These are phyloP conservation scores for Zaprionus lineosus DNA, from an alignment of 2,888 invertebrate genomes.

Conservation along the genomic window DNA sequence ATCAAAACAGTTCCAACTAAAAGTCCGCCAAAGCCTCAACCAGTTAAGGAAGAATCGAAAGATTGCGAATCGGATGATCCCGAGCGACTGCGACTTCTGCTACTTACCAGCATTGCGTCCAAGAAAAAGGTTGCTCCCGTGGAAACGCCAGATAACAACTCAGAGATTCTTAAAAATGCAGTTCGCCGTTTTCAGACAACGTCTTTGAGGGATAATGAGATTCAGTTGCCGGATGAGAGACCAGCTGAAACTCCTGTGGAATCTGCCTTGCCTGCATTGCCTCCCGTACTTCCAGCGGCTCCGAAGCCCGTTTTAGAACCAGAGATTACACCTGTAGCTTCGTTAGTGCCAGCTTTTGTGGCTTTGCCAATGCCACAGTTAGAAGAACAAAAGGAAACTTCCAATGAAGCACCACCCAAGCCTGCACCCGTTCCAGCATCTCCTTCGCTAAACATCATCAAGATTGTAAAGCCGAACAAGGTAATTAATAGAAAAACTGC, in stretches of 20 bases:
- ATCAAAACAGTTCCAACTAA: conserved; percentile 30
- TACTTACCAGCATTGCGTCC: conserved; percentile 70
- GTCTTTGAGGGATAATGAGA: conserved; percentile 1
- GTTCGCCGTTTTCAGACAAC: conserved; percentile 73
- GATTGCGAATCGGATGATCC: conserved; percentile 56
- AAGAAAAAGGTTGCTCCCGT: conserved; percentile 33
- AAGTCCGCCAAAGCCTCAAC: neutral
- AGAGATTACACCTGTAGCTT: neutral
- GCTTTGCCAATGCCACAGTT: conserved; percentile 1
- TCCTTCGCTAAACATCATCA: conserved; percentile 48
- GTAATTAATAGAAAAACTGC: conserved; percentile 75
- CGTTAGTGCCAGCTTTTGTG: neutral
- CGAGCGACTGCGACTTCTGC: conserved; percentile 62
- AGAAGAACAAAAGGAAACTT: neutral
- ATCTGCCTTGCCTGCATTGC: no score
- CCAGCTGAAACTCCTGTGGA: no score
- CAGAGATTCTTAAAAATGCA: conserved; percentile 80
- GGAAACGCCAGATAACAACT: conserved; percentile 17
- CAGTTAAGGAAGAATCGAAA: neutral
- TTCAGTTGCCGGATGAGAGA: neutral
- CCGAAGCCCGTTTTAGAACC: no score
- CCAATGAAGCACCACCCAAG: neutral
- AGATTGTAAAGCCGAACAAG: conserved; percentile 81
- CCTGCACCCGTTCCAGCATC: conserved; percentile 1
- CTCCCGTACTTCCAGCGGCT: neutral